phyloP scores from a whole-genome alignment of 1,140 invertebrate species.

The Colletes gigas region DNA sequence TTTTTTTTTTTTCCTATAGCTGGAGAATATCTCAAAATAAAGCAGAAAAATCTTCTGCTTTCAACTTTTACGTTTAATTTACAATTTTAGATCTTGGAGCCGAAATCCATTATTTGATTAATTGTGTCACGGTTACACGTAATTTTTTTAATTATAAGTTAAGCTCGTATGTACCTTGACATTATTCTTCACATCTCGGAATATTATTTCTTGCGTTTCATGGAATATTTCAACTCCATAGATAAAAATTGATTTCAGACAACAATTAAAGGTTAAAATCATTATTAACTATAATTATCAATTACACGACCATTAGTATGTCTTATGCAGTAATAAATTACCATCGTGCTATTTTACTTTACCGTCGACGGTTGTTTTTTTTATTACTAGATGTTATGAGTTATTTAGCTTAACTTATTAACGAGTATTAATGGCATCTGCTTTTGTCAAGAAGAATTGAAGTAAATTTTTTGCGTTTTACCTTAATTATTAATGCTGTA shows the following conservation, averaged over 20 bases:
- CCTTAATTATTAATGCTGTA: conserved; percentile 70
- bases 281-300: conserved; percentile 80
- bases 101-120: conserved; percentile 64
- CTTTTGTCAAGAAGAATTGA: conserved; percentile 72
- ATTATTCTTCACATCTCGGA: conserved; percentile 41
- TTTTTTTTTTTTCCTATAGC: conserved; percentile 56
- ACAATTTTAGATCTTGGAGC: conserved; percentile 71
- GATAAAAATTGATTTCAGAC: conserved; percentile 80
- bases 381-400: conserved; percentile 75
- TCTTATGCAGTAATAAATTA: conserved; percentile 74
- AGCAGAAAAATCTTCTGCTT: conserved; percentile 67
- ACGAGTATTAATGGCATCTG: conserved; percentile 77
- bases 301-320: conserved; percentile 75
- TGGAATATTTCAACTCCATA: conserved; percentile 64
- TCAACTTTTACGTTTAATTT: conserved; percentile 66
- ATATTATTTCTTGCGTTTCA: conserved; percentile 48
- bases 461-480: conserved; percentile 75
- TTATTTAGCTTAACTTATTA: conserved; percentile 77
- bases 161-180: conserved; percentile 66
- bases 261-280: conserved; percentile 80
- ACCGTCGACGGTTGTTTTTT: conserved; percentile 67
- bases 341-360: conserved; percentile 72
- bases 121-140: conserved; percentile 56
- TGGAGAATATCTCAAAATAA: conserved; percentile 73
- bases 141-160: conserved; percentile 50